Evolutionary conservation across 2,113 vertebrate genomes (phyloP).

Genomic region (Labeo rohita): DNA sequence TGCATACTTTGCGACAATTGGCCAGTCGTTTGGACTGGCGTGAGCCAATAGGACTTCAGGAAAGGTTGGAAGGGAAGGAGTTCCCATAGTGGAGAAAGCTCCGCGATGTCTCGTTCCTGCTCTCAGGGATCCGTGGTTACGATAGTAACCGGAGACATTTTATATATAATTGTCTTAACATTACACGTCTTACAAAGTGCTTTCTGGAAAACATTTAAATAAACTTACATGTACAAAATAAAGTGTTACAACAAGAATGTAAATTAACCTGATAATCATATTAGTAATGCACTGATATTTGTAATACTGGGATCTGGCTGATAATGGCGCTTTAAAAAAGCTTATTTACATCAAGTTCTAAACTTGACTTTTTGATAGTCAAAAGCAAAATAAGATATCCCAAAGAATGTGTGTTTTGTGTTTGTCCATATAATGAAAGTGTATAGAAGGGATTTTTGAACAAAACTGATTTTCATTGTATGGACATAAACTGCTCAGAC

Average conservation of each 20-base stretch:
- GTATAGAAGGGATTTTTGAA: not conserved
- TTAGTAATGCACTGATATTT: not conserved
- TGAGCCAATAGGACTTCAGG: too few species aligned
- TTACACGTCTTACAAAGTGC: not conserved
- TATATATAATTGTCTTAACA: not conserved
- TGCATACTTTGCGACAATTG: too few species aligned
- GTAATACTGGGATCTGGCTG: not conserved
- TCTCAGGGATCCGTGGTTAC: too few species aligned
- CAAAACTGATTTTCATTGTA: not conserved
- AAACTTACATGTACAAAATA: not conserved
- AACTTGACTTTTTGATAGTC: not conserved
- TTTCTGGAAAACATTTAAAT: not conserved
- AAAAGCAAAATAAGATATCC: not conserved
- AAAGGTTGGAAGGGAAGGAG: too few species aligned
- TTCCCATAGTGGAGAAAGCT: too few species aligned
- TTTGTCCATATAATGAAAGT: not conserved
- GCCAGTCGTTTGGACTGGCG: too few species aligned
- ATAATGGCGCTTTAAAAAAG: not conserved
- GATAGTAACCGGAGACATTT: too few species aligned
- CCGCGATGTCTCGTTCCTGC: too few species aligned
- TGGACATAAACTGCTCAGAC: not conserved
- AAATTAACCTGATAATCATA: not conserved
- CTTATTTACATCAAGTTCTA: not conserved
- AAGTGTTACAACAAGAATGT: not conserved
- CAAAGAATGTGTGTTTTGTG: not conserved